Percentiles rank a stretch among this genome's conserved stretches.
Conservation (phyloP, 2,888 invertebrate genomes). For the Crocallis elinguaria region DNA sequence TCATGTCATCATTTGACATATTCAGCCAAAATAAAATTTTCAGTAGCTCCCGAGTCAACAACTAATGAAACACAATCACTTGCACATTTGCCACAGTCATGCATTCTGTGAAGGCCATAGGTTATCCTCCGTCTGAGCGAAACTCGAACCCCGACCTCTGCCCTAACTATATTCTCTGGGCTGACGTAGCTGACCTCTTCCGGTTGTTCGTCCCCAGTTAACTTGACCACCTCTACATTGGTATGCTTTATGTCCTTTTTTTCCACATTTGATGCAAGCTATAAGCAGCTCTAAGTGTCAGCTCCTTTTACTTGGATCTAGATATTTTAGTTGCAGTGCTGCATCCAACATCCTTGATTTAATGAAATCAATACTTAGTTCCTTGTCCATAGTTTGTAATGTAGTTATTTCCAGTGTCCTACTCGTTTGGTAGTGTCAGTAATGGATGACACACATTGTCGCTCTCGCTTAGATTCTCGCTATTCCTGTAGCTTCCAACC, state of each 20-base stretch:
- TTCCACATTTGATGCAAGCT: constrained; percentile 3
- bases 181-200: not conserved
- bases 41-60: no score
- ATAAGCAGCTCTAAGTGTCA: not conserved
- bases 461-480: constrained; percentile 8
- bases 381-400: constrained; percentile 3
- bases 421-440: constrained; percentile 7
- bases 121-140: no score
- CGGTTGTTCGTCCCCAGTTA: not conserved
- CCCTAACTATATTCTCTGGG: not conserved
- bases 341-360: constrained; percentile 11
- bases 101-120: no score
- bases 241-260: not conserved
- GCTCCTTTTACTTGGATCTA: not conserved
- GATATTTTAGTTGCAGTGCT: not conserved
- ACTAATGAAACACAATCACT: no score
- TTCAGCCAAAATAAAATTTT: no score
- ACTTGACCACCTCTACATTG: not conserved
- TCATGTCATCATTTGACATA: no score
- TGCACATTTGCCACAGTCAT: no score
- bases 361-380: not conserved
- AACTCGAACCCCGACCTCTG: not conserved
- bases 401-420: constrained; percentile 15
- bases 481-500: constrained; percentile 15
- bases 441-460: constrained; percentile 24